Conservation (phyloP, 1,140 invertebrate species). For the Diorhabda elongata region DNA sequence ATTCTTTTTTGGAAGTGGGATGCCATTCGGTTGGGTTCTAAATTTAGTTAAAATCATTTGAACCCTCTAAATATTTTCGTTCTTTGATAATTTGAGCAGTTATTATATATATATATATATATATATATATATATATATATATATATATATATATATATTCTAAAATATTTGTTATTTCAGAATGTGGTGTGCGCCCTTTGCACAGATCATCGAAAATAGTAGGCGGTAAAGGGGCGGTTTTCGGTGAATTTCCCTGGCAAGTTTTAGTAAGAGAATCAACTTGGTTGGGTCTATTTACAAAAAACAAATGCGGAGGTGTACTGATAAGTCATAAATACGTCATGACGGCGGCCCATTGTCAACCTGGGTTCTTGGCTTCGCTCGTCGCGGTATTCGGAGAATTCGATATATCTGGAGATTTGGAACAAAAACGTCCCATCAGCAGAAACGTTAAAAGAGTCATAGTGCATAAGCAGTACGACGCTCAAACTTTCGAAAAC, state of each 20-base stretch:
- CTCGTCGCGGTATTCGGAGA: conserved; percentile 88
- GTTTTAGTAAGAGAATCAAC: conserved; percentile 86
- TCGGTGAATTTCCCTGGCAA: conserved; percentile 92
- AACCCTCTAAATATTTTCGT: no score
- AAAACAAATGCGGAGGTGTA: conserved; percentile 93
- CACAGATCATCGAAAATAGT: conserved; percentile 80
- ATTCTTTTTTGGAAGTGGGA: no score
- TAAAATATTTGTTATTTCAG: conserved; percentile 50
- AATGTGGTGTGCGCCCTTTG: conserved; percentile 81
- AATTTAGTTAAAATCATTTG: no score
- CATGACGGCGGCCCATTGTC: conserved; percentile 90
- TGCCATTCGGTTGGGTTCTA: no score
- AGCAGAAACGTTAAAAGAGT: conserved; percentile 82
- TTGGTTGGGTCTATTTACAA: conserved; percentile 91
- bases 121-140: no score
- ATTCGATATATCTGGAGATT: conserved; percentile 80
- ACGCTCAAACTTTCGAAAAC: conserved; percentile 86
- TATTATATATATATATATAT: no score
- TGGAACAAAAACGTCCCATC: conserved; percentile 70
- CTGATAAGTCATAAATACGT: conserved; percentile 81
- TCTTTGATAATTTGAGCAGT: no score
- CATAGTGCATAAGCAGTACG: conserved; percentile 83
- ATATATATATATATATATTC: neutral
- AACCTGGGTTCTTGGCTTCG: conserved; percentile 86
- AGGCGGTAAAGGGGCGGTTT: conserved; percentile 78